Conservation (phyloP, 2,888 invertebrate genomes). For the Nebria salina region DNA sequence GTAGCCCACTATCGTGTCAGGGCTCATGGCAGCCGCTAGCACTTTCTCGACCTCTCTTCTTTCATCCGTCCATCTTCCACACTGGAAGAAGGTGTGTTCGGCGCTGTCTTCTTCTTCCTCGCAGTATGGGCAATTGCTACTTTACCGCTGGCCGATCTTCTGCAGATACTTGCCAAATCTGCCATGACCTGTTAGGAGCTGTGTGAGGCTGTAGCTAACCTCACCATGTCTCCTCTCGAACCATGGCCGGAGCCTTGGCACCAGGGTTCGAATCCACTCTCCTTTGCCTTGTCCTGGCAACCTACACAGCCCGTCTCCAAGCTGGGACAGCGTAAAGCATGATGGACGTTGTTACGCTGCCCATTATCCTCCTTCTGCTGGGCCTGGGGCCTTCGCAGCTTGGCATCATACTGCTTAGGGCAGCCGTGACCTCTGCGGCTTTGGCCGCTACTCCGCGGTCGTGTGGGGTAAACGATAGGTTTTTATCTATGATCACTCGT, state of each 20-base stretch:
- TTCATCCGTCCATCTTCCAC: no score
- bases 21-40: no score
- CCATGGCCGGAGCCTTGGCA: no score
- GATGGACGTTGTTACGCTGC: neutral
- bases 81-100: no score
- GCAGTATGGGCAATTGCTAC: no score
- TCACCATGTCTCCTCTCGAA: neutral
- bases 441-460: neutral
- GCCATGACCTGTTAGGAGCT: constrained; percentile 15
- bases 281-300: neutral
- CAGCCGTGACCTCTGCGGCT: neutral
- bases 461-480: neutral
- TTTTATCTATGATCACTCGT: neutral
- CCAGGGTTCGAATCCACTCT: no score
- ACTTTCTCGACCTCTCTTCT: no score
- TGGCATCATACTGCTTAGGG: neutral
- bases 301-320: neutral
- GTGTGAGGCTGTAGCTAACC: neutral
- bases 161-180: no score
- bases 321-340: constrained; percentile 17
- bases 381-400: neutral
- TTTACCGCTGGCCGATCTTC: no score
- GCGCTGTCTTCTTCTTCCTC: no score
- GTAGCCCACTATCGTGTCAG: no score
- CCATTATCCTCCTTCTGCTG: constrained; percentile 3